Base-by-base conservation (phyloP, 2,797 vertebrate genomes). In the Cossypha niveicapilla region DNA sequence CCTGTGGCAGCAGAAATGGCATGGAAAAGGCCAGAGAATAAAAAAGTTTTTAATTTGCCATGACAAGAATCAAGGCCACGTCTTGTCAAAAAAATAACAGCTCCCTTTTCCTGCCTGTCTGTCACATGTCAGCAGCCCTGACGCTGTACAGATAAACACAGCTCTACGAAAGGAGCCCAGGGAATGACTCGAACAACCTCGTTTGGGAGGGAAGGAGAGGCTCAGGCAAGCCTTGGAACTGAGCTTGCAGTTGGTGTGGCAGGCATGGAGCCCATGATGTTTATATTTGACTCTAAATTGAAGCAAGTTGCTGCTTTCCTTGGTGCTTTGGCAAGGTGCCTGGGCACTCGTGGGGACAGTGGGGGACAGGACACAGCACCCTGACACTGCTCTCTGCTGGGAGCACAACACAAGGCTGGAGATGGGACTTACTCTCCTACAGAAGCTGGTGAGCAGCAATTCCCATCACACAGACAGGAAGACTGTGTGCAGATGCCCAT, bases 331-430 rank as follows among this genome's bases (percentile, higher is more conserved):
- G 58, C 17, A 3, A 30, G 23, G 27, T 77, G 32, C 21, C 30
- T 27, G 44, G 27, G 50, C 22, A 3, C 44, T 51, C 0, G 0
- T 9, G 42, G 41, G 75, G 19, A 14, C 28, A 28, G 35, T 3
- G 21, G 58, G 48, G 58, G 23, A 37, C 0, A 0, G 56, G 28
- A 35, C 75, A 32, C 2, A 3, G 3, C 2, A 1, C 41, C n/a
- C n/a, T 28, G 27, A 3, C 1, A 0, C 14, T 32, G 17, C 44
- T 66, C 22, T 72, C 28, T 4, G 18, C n/a, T 8, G 3, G 41
- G 21, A 68, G 34, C 51, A 37, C 6, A 7, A 2, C 37, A 23
- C 11, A 6, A 14, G 34, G 50, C 47, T 76, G 68, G 16, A 13
- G n/a, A 6, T 30, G 45, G 41, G 53, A 60, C n/a, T 34, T 63